Evolutionary conservation across 2,113 vertebrate species (phyloP).

Genomic region (Thinocorus orbignyianus): DNA sequence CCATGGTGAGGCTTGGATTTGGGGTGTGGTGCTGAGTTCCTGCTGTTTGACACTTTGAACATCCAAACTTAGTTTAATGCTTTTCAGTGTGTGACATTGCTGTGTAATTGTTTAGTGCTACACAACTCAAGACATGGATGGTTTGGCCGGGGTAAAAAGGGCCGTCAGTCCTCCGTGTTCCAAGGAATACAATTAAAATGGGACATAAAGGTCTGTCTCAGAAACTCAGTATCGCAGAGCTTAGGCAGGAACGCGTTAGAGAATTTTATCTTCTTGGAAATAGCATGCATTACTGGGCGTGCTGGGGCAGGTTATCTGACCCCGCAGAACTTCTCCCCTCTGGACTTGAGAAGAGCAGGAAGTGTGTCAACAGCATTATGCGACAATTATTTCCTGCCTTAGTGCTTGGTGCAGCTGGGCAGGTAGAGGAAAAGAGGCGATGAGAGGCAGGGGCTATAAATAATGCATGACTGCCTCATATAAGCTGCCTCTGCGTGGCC

Average conservation of each 20-base stretch:
- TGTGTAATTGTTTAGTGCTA: neutral
- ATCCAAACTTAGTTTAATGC: neutral
- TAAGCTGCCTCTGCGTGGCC: neutral
- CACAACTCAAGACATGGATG: neutral
- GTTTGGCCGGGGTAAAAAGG: neutral
- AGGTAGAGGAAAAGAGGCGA: neutral
- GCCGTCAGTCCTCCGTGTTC: neutral
- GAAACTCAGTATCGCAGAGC: neutral
- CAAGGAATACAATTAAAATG: neutral
- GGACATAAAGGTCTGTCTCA: rapidly evolving
- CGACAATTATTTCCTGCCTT: neutral
- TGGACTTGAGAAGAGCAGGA: neutral
- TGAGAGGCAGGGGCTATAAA: neutral
- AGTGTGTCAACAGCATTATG: neutral
- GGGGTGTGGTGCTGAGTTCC: neutral
- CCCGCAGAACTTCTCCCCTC: neutral
- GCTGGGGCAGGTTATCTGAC: neutral
- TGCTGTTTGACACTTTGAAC: neutral
- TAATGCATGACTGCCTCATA: neutral
- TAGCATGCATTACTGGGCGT: neutral
- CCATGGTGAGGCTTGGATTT: neutral
- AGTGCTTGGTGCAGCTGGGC: neutral
- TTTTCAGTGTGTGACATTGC: neutral
- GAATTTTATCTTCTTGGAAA: neutral
- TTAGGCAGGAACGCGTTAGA: neutral